These are phyloP conservation scores for Pinna nobilis DNA, from an alignment of 1,140 invertebrate genomes.

Conservation along the genomic window DNA sequence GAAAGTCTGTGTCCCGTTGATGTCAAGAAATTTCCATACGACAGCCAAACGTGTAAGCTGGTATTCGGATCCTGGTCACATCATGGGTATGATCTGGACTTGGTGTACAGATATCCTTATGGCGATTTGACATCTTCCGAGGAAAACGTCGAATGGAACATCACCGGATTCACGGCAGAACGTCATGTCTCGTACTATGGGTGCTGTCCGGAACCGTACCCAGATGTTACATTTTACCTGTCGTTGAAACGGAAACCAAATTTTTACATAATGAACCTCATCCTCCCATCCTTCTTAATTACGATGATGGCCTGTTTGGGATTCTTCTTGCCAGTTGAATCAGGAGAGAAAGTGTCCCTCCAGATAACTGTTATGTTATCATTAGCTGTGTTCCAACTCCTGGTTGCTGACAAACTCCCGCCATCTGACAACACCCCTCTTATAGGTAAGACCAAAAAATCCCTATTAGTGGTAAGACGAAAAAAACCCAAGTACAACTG, in stretches of 20 bases:
- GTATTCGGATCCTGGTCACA: constrained; percentile 64
- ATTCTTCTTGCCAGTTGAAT: constrained; percentile 97
- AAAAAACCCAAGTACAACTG: no score
- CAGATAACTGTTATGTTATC: constrained; percentile 82
- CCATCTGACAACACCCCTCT: constrained; percentile 88
- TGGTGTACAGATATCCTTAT: constrained; percentile 78
- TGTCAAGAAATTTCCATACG: constrained; percentile 83
- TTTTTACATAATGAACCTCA: constrained; percentile 63
- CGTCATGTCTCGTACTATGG: constrained; percentile 78
- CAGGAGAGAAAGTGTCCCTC: constrained; percentile 98
- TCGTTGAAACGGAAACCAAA: constrained; percentile 50
- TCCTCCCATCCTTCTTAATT: constrained; percentile 62
- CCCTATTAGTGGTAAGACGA: no score
- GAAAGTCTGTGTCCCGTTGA: constrained; percentile 95
- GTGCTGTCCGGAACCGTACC: constrained; percentile 46
- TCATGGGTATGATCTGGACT: constrained; percentile 72
- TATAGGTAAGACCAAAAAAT: constrained; percentile 76
- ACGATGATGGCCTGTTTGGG: constrained; percentile 96
- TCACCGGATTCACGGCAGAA: constrained; percentile 75
- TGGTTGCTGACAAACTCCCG: constrained; percentile 95
- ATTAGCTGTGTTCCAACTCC: constrained; percentile 70
- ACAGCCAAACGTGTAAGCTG: constrained; percentile 81
- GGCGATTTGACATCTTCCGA: constrained; percentile 74
- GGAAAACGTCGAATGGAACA: constrained; percentile 50
- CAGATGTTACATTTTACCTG: constrained; percentile 52